A percentile compares a stretch with the other conserved stretches of the same genome.
Evolutionary conservation across 2,888 invertebrate genomes (phyloP).

Genomic region (Euzetes globulus): DNA sequence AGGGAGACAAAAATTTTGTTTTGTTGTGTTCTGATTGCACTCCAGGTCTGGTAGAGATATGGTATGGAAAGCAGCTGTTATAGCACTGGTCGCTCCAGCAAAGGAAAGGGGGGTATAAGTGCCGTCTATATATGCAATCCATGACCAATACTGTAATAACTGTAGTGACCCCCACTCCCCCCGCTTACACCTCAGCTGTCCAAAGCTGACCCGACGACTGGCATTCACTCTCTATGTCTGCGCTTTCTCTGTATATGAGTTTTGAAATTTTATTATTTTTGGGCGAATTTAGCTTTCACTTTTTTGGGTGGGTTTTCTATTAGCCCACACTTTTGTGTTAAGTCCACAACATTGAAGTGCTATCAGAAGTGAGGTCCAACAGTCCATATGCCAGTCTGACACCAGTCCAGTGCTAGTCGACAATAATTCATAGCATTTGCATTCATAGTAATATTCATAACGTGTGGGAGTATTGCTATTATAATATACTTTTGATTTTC

Average conservation of each 20-base stretch:
- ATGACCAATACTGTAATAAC: neutral
- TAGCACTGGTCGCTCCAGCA: constrained; percentile 5
- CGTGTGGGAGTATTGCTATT: neutral
- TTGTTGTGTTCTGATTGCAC: constrained; percentile 8
- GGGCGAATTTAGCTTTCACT: neutral
- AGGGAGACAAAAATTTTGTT: neutral
- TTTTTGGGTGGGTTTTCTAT: neutral
- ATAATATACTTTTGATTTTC: neutral
- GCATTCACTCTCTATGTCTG: neutral
- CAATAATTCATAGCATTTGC: no score
- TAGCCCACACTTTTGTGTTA: neutral
- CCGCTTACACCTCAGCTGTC: constrained; percentile 26
- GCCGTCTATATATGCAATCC: neutral
- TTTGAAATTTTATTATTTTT: neutral
- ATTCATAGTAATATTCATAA: neutral
- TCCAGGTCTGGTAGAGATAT: neutral
- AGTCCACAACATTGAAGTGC: neutral
- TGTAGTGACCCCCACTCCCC: neutral
- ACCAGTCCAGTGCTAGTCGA: neutral
- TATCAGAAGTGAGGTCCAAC: neutral
- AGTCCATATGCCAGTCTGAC: constrained; percentile 24
- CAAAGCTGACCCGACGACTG: constrained; percentile 20
- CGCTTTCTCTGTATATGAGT: no score
- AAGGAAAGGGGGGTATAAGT: constrained; percentile 1
- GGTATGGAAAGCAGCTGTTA: constrained; percentile 21